Conservation (phyloP, 64 coral and sea anemone species). For the Anthopleura sola region DNA sequence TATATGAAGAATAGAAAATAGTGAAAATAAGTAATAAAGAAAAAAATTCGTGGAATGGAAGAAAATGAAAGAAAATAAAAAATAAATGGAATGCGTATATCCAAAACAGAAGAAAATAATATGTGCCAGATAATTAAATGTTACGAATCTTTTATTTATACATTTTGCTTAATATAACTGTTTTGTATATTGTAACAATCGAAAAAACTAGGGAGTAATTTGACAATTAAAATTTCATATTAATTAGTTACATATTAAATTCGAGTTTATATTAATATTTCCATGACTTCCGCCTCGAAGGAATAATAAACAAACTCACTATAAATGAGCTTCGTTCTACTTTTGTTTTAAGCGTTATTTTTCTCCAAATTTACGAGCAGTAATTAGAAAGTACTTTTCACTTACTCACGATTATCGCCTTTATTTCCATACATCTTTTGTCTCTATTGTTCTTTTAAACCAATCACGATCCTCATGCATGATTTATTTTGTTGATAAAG, state of each 20-base stretch:
- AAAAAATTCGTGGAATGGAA: no score
- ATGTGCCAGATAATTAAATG: no score
- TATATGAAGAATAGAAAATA: no score
- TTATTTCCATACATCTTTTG: neutral
- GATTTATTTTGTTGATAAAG: constrained; percentile 86
- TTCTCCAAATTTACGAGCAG: neutral
- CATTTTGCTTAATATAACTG: neutral
- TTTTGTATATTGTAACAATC: neutral
- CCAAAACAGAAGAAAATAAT: no score
- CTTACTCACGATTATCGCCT: neutral
- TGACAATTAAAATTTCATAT: neutral
- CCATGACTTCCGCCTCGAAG: neutral
- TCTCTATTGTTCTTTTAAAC: constrained; percentile 25
- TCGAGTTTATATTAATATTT: neutral
- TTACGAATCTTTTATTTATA: no score
- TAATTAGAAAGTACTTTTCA: neutral
- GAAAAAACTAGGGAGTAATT: neutral
- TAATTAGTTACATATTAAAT: no score
- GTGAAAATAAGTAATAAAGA: no score
- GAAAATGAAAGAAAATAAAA: neutral
- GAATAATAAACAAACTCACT: neutral
- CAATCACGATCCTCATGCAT: constrained; percentile 75
- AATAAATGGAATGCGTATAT: neutral
- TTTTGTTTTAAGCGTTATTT: constrained; percentile 1
- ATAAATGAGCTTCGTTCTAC: neutral